These are phyloP conservation scores for Mallateleia sp. DNA, from an alignment of 2,888 invertebrate species.

Conservation along the genomic window DNA sequence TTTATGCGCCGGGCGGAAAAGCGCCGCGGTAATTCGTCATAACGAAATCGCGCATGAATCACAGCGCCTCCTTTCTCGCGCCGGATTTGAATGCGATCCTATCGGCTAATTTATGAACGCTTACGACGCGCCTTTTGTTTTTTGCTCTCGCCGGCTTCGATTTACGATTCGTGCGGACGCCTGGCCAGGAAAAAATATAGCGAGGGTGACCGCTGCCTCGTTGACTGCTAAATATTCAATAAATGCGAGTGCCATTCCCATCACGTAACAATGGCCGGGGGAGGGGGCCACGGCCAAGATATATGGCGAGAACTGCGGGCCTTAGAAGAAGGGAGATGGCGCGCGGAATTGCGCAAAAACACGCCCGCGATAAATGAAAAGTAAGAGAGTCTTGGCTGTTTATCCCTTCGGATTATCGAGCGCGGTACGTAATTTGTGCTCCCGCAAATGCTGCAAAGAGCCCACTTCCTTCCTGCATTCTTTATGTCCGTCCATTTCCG, in stretches of 20 bases:
- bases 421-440: slow-evolving; percentile 50
- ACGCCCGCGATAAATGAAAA: slow-evolving; percentile 77
- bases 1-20: slow-evolving; percentile 63
- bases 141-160: slow-evolving; percentile 43
- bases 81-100: slow-evolving; percentile 47
- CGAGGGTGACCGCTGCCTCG: slow-evolving; percentile 49
- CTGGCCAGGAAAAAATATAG: slow-evolving; percentile 66
- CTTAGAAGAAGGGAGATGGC: slow-evolving; percentile 42
- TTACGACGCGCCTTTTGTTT: slow-evolving; percentile 45
- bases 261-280: slow-evolving; percentile 84
- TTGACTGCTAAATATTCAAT: slow-evolving; percentile 89
- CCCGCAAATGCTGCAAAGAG: slow-evolving; percentile 35
- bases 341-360: slow-evolving; percentile 56
- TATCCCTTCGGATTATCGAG: slow-evolving; percentile 56
- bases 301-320: background rate
- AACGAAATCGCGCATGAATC: slow-evolving; percentile 68
- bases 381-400: slow-evolving; percentile 60
- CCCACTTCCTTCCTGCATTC: slow-evolving; percentile 51
- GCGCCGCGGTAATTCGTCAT: slow-evolving; percentile 69
- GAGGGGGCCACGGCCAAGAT: background rate
- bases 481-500: slow-evolving; percentile 48
- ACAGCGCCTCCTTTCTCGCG: slow-evolving; percentile 52
- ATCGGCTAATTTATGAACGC: slow-evolving; percentile 75
- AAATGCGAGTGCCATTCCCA: slow-evolving; percentile 88
- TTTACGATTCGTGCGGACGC: slow-evolving; percentile 60